phyloP scores from a whole-genome alignment of 2,797 vertebrate species.

The Eospalax fontanierii region DNA sequence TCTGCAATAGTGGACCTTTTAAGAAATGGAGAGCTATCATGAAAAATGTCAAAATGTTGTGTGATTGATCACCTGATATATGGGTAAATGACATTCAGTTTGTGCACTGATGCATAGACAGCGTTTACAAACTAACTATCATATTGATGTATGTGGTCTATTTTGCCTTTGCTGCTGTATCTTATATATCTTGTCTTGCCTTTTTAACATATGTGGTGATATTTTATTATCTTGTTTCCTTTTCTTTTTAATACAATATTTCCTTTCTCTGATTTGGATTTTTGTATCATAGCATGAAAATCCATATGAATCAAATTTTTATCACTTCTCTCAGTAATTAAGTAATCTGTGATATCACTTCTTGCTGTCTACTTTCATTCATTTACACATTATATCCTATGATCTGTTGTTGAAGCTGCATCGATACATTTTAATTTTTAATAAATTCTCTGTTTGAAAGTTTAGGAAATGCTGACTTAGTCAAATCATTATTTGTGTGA shows the following conservation, averaged over 20 bases:
- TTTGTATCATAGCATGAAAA: conserved; percentile 59
- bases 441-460: conserved; percentile 61
- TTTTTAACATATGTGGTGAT: conserved; percentile 61
- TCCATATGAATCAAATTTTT: conserved; percentile 41
- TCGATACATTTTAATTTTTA: conserved; percentile 74
- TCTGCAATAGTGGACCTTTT: conserved; percentile 30
- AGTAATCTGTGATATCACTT: conserved; percentile 42
- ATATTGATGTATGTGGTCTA: conserved; percentile 75
- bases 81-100: conserved; percentile 61
- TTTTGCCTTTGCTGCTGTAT: conserved; percentile 71
- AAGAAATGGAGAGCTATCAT: conserved; percentile 51
- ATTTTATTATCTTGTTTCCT: conserved; percentile 75
- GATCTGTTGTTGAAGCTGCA: conserved; percentile 57
- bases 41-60: conserved; percentile 42
- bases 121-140: conserved; percentile 77
- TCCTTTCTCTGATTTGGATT: conserved; percentile 67
- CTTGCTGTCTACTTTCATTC: conserved; percentile 60
- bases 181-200: conserved; percentile 66
- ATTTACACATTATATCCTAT: conserved; percentile 58
- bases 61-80: conserved; percentile 63
- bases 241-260: conserved; percentile 70
- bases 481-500: conserved; percentile 66
- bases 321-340: conserved; percentile 56
- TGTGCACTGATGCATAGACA: conserved; percentile 45
- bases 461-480: conserved; percentile 76